Base-by-base conservation (phyloP, 92 coral and sea anemone genomes). In the Virgularia gustaviana region DNA sequence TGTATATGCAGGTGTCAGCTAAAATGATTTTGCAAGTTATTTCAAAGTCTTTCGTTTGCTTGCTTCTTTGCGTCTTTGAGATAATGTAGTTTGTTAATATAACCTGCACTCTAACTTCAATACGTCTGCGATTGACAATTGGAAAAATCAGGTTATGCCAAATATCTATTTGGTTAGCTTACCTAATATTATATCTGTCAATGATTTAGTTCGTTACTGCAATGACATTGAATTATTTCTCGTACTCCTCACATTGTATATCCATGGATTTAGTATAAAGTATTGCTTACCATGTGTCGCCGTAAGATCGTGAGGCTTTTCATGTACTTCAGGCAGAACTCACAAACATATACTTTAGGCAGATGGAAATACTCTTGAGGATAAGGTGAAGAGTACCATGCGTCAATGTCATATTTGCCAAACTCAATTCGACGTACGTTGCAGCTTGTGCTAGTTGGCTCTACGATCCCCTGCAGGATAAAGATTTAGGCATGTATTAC, bases 311-410 rank as follows among this genome's bases (percentile, higher is more conserved):
- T 92, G 25, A 82, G 83, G 67, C 99, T 94, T 73, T 89, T 94
- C 83, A 88, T 83, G 73, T 94, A 94, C 74, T 94, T 89, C 9
- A 94, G 88, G 38, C 99, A 94, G 83, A 94, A 94, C 77, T 94
- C 99, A 82, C 99, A 94, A 23, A 94, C 63, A 78, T 94, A 94
- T 54, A 94, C 88, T 56, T 85, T 94, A 61, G 87, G 87, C 22
- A 94, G 87, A 66, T 96, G 80, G 70, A 86, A 91, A 77, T 78
- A 89, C 63, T 94, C 99, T 79, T 94, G 96, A 0, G 99, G 99
- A 63, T 86, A 94, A 2, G 99, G 99, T 1, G 99, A 94, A 0
- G 99, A 89, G 59, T 94, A 94, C 99, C 99, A 94, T 0, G 99
- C 90, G 49, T 90, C 90, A 29, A 94, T 85, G 75, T 94, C 99